Percentiles rank a stretch among this genome's conserved stretches.
phyloP scores from a whole-genome alignment of 2,888 invertebrate genomes.

The Protodeltote pygarga region DNA sequence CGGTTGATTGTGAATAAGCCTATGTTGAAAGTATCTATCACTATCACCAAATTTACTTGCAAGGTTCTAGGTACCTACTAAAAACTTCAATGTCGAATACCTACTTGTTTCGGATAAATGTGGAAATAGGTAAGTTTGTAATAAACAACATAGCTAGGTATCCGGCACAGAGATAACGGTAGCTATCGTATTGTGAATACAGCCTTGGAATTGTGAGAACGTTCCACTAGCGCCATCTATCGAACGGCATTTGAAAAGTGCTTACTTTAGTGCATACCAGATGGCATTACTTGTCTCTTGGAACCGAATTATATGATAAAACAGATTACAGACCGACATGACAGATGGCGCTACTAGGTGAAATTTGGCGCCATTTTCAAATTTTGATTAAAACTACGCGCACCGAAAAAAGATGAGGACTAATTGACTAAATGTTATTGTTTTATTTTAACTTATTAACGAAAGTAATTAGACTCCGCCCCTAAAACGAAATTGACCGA shows the following conservation, averaged over 20 bases:
- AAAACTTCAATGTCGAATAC: constrained; percentile 2
- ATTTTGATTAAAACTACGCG: not conserved
- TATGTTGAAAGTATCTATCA: not conserved
- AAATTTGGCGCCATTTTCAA: constrained; percentile 20
- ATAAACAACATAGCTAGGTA: constrained; percentile 18
- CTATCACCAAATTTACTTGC: too few relatives aligned
- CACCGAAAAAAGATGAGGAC: not conserved
- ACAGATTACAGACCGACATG: not conserved
- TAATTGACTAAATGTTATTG: too few relatives aligned
- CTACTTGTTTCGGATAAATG: constrained; percentile 12
- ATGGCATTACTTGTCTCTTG: constrained; percentile 21
- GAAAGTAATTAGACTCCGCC: too few relatives aligned
- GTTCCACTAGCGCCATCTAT: constrained; percentile 45
- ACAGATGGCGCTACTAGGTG: constrained; percentile 31
- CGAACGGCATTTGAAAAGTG: constrained; percentile 9
- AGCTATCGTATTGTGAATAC: constrained; percentile 48
- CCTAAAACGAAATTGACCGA: too few relatives aligned
- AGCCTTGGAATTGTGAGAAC: constrained; percentile 47
- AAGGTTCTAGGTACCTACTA: not conserved
- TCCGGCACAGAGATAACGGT: constrained; percentile 44
- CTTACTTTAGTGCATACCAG: constrained; percentile 3
- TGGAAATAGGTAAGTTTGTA: constrained; percentile 18
- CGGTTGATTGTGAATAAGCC: constrained; percentile 9
- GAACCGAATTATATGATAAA: too few relatives aligned
- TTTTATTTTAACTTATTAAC: too few relatives aligned